A percentile compares a stretch with the other conserved stretches of the same genome.
phyloP scores from a whole-genome alignment of 2,113 vertebrate genomes.

The Myotis yumanensis region DNA sequence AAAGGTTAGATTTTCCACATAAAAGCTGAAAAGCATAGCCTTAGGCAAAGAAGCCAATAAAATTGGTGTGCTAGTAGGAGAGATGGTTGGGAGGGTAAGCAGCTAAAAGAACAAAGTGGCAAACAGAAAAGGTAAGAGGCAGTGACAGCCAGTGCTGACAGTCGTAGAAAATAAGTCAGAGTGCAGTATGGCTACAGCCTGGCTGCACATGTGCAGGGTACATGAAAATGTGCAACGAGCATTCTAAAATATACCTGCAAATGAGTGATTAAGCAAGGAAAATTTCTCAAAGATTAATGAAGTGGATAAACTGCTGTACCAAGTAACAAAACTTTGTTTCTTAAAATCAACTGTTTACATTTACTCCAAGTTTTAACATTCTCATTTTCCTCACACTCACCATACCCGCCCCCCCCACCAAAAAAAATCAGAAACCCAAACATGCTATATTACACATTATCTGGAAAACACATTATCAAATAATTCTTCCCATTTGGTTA shows the following conservation, averaged over 20 bases:
- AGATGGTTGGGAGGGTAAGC: not conserved
- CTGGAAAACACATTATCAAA: slow-evolving; percentile 25
- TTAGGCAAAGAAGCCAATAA: not conserved
- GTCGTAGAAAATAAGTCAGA: not conserved
- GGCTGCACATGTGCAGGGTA: not conserved
- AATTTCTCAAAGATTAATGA: not conserved
- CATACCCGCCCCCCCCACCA: not conserved
- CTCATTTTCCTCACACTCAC: not conserved
- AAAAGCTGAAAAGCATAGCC: not conserved
- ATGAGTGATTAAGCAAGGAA: not conserved
- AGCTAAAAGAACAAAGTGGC: not conserved
- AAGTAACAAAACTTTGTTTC: not conserved
- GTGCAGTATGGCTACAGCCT: not conserved
- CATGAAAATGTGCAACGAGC: not conserved
- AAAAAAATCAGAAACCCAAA: not conserved
- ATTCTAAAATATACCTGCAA: not conserved
- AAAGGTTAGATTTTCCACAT: not conserved
- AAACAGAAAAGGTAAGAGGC: not conserved
- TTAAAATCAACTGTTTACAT: not conserved
- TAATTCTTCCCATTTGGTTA: not conserved
- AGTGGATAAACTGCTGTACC: not conserved
- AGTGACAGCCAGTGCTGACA: not conserved
- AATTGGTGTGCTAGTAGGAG: not conserved
- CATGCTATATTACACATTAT: not conserved
- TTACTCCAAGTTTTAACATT: slow-evolving; percentile 1